A percentile compares a stretch with the other conserved stretches of the same genome.
phyloP scores from a whole-genome alignment of 1,140 invertebrate genomes.

The Conopomorpha cramerella region DNA sequence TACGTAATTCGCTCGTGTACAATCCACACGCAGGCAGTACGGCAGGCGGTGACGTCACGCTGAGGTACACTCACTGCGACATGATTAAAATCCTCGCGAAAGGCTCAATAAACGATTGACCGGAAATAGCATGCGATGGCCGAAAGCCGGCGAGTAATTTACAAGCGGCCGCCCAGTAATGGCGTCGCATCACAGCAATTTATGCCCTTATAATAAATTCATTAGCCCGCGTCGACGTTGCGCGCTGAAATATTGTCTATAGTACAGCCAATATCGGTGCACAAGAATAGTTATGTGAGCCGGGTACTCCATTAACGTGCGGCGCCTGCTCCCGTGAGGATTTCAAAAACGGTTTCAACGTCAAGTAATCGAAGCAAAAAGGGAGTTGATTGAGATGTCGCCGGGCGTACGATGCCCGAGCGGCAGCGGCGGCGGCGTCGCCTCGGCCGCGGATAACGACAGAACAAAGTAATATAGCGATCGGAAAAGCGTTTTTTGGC shows the following conservation, averaged over 20 bases:
- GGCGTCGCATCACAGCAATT: constrained; percentile 48
- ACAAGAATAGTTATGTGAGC: too few species aligned
- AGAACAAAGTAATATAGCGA: constrained; percentile 24
- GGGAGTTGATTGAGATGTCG: constrained; percentile 8
- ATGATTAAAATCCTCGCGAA: constrained; percentile 37
- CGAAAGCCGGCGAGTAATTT: constrained; percentile 34
- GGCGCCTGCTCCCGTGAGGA: too few species aligned
- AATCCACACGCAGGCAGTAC: constrained; percentile 8
- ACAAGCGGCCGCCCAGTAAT: constrained; percentile 39
- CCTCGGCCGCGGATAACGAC: constrained; percentile 35
- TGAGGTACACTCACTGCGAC: background rate
- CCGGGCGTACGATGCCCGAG: constrained; percentile 1
- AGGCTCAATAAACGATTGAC: constrained; percentile 37
- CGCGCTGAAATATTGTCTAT: too few species aligned
- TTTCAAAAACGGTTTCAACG: background rate
- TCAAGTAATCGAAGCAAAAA: constrained; percentile 9
- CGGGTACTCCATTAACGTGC: too few species aligned
- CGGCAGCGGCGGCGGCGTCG: background rate
- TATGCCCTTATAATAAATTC: constrained; percentile 54
- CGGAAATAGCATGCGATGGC: constrained; percentile 22
- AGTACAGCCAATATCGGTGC: too few species aligned
- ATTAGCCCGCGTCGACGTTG: constrained; percentile 22
- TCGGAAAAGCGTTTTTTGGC: constrained; percentile 50
- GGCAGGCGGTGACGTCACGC: constrained; percentile 7
- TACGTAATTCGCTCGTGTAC: constrained; percentile 13